Evolutionary conservation across 2,888 invertebrate genomes (phyloP).

Genomic region (Tachina grossa): DNA sequence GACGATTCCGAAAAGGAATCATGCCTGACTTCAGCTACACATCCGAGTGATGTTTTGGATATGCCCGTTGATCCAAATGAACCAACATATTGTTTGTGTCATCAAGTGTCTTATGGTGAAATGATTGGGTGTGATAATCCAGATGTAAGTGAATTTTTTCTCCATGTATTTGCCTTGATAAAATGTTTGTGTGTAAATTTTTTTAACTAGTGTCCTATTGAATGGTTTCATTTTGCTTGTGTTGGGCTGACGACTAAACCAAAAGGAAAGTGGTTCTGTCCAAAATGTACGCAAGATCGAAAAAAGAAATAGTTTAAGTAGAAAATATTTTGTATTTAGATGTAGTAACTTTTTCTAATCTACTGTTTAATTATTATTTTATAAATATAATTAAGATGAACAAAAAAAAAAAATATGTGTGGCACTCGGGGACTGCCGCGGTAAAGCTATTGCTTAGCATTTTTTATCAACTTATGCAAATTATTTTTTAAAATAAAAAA

Average conservation of each 20-base stretch:
- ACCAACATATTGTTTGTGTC: constrained; percentile 98
- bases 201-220: constrained; percentile 87
- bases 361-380: constrained; percentile 42
- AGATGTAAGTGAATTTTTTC: constrained; percentile 82
- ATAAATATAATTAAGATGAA: constrained; percentile 48
- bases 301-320: constrained; percentile 87
- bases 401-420: neutral
- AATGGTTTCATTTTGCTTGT: constrained; percentile 97
- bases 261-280: constrained; percentile 97
- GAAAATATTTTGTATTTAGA: constrained; percentile 38
- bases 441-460: too few relatives aligned
- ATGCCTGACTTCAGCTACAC: constrained; percentile 84
- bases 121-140: constrained; percentile 98
- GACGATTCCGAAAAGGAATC: constrained; percentile 85
- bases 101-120: constrained; percentile 97
- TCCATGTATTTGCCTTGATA: neutral
- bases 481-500: too few relatives aligned
- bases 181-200: neutral
- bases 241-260: constrained; percentile 93
- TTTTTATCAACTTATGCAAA: too few relatives aligned
- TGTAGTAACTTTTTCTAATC: constrained; percentile 45
- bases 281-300: constrained; percentile 92
- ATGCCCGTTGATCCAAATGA: constrained; percentile 99
- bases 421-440: too few relatives aligned
- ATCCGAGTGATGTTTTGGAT: constrained; percentile 94